Conservation (phyloP, 2,888 invertebrate genomes). For the Chymomyza caudatula region DNA sequence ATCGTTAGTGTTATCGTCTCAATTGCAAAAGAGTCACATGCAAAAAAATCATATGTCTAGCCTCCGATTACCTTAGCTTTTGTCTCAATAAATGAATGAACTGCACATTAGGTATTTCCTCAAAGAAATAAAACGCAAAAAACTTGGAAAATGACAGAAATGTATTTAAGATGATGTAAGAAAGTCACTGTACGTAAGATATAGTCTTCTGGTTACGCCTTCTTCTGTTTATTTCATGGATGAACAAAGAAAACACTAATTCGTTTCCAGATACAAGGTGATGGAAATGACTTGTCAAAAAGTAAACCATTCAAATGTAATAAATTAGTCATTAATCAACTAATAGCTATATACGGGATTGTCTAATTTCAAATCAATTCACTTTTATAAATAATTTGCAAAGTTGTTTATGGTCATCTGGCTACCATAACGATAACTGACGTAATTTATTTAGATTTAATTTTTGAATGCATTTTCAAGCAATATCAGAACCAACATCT, state of each 20-base stretch:
- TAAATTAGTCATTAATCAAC: background rate
- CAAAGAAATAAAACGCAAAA: too few species aligned
- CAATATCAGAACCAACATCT: background rate
- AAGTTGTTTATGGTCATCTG: conserved; percentile 31
- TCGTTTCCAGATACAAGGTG: background rate
- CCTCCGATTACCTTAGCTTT: too few species aligned
- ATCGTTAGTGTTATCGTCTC: too few species aligned
- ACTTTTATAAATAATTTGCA: conserved; percentile 23
- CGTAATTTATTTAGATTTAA: conserved; percentile 48
- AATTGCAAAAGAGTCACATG: too few species aligned
- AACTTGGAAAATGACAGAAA: too few species aligned
- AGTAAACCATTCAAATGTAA: background rate
- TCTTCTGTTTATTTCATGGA: background rate
- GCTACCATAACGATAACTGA: conserved; percentile 27
- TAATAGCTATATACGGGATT: background rate
- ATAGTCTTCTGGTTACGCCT: background rate
- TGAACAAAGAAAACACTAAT: background rate
- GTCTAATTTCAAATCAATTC: conserved; percentile 9
- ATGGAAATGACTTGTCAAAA: conserved; percentile 1
- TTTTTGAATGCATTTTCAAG: background rate
- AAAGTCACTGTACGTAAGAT: too few species aligned
- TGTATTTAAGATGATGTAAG: too few species aligned
- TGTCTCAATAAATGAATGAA: too few species aligned
- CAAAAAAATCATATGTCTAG: too few species aligned
- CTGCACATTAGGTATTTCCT: too few species aligned